Percentiles rank a stretch among this genome's conserved stretches.
Conservation (phyloP, 1,140 invertebrate species). For the Eurytemora carolleeae region DNA sequence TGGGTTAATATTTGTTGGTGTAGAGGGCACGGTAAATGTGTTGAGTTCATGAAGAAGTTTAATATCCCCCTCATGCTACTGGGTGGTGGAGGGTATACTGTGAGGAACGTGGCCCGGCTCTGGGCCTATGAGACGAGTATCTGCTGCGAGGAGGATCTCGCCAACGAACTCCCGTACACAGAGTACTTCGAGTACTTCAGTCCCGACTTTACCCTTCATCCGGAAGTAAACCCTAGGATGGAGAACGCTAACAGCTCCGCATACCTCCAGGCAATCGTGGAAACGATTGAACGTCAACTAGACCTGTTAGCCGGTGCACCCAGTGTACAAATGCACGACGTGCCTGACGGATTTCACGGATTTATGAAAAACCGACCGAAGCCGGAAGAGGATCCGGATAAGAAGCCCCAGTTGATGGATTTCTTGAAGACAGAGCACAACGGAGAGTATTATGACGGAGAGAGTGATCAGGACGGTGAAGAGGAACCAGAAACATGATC, state of each 20-base stretch:
- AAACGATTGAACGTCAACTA: slow-evolving; percentile 62
- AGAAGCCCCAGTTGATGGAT: not conserved
- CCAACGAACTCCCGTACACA: slow-evolving; percentile 65
- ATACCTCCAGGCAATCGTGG: slow-evolving; percentile 66
- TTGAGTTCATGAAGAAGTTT: slow-evolving; percentile 81
- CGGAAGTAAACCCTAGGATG: slow-evolving; percentile 52
- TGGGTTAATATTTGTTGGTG: slow-evolving; percentile 15
- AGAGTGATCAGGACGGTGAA: not conserved
- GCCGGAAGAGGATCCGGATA: not conserved
- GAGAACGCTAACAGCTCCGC: slow-evolving; percentile 84
- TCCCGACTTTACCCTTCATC: slow-evolving; percentile 80
- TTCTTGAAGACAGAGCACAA: not conserved
- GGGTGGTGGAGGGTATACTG: slow-evolving; percentile 89
- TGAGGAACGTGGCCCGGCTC: slow-evolving; percentile 90
- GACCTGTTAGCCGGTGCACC: slow-evolving; percentile 74
- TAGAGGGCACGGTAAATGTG: slow-evolving; percentile 48
- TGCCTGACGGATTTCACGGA: not conserved
- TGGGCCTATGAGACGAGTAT: slow-evolving; percentile 98
- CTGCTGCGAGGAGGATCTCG: slow-evolving; percentile 68
- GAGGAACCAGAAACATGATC: not conserved
- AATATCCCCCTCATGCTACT: slow-evolving; percentile 84
- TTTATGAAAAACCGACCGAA: not conserved
- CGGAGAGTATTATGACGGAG: not conserved
- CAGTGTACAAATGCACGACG: slow-evolving; percentile 23
- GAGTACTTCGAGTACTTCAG: slow-evolving; percentile 91